Evolutionary conservation across 1,140 invertebrate species (phyloP).

Genomic region (Aricia agestis): DNA sequence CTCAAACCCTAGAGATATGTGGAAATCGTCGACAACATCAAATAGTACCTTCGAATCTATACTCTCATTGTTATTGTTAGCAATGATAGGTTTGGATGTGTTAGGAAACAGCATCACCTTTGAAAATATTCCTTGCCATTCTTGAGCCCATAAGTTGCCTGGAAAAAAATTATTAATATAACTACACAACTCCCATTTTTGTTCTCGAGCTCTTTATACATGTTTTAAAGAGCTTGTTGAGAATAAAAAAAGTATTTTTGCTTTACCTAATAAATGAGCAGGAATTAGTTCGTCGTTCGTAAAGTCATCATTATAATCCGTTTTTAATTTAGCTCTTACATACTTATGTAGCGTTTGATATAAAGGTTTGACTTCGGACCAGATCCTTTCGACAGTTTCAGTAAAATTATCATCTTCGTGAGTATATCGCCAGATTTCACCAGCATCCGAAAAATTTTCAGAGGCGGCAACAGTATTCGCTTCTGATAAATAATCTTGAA

Average conservation of each 20-base stretch:
- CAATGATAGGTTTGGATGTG: conserved; percentile 41
- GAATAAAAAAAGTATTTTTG: conserved; percentile 7
- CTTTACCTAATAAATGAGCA: conserved; percentile 85
- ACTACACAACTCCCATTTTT: too few relatives aligned
- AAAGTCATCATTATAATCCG: conserved; percentile 79
- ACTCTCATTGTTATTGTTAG: conserved; percentile 34
- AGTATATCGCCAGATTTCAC: conserved; percentile 79
- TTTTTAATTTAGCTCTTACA: conserved; percentile 81
- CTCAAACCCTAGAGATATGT: conserved; percentile 59
- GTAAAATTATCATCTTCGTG: conserved; percentile 77
- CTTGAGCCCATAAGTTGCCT: conserved; percentile 93
- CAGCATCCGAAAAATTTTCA: conserved; percentile 77
- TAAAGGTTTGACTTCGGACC: conserved; percentile 85
- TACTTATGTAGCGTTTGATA: conserved; percentile 89
- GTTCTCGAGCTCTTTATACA: too few relatives aligned
- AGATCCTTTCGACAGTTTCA: conserved; percentile 78
- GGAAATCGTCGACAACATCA: conserved; percentile 54
- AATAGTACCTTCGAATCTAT: conserved; percentile 51
- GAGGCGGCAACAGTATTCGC: conserved; percentile 79
- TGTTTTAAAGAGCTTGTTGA: neutral
- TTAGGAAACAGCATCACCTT: conserved; percentile 82
- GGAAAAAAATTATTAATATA: conserved; percentile 14
- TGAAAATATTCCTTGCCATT: conserved; percentile 84
- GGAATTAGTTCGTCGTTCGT: conserved; percentile 83
- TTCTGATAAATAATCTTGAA: conserved; percentile 77